Evolutionary conservation across 1,140 invertebrate genomes (phyloP), one percentile per base, ranked within the genome.

Genomic region (Halictus rubicundus): DNA sequence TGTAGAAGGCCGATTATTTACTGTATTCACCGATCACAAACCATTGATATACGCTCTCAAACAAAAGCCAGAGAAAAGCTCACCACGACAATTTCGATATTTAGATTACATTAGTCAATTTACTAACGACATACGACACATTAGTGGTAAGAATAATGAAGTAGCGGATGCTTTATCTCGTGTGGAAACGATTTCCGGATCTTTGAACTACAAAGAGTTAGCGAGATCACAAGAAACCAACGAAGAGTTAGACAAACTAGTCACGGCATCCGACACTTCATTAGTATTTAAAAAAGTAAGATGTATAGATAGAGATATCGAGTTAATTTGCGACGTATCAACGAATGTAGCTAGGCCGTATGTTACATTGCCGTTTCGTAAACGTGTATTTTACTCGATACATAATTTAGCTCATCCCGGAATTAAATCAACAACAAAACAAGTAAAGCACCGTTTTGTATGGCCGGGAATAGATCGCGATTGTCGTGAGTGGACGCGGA

Each of bases 31-130:
- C 0, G 68, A 70, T 8, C 68, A 70, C 39, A 70, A 70, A 19
- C 75, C 66, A 5, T 5, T 78, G 0, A 39, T 12, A 0, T 46
- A 19, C 9, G 59, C 59, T 0, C 69, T 63, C 10, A 39, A 4
- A 1, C 54, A 65, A 37, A 64, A n/a, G 16, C 19, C 0, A 25
- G 59, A 70, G 10, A 70, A 70, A 54, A 19, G 52, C 8, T 54
- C 66, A 4, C 75, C 75, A 8, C 23, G 66, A 1, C 75, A 78
- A 39, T 42, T 57, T 0, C n/a, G 59, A 1, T 25, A 78, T 14
- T n/a, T 78, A 6, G 66, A 69, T 23, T 42, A 60, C 0, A 70
- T 78, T 0, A 42, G 39, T 0, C 25, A 78, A 14, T 78, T 63
- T 10, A 25, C 54, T 0, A 78, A 59, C 0, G 54, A 64, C 3